Evolutionary conservation across 2,797 vertebrate species (phyloP).

Genomic region (Aldrovandia affinis): DNA sequence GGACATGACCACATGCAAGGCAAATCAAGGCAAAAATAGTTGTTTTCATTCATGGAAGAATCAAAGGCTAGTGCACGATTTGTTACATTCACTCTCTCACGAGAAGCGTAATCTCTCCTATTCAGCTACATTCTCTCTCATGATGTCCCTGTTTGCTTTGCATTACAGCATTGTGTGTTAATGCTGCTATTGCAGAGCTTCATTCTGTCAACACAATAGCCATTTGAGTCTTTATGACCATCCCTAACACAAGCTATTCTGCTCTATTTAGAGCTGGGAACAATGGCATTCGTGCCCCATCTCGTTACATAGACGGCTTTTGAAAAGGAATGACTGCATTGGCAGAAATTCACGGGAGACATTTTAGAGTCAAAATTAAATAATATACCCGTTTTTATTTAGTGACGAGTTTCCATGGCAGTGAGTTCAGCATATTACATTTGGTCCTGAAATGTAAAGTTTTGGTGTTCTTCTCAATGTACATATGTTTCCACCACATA

Average conservation of each 20-base stretch:
- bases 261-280: not conserved
- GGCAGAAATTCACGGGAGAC: not conserved
- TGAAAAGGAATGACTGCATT: not conserved
- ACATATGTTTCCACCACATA: not conserved
- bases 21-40: not conserved
- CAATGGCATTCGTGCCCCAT: not conserved
- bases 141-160: slow-evolving; percentile 10
- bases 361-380: too few relatives aligned
- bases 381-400: not conserved
- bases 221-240: slow-evolving; percentile 20
- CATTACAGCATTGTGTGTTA: slow-evolving; percentile 20
- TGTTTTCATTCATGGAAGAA: not conserved
- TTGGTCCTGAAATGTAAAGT: not conserved
- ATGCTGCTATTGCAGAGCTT: not conserved
- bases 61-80: not conserved
- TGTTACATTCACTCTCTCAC: not conserved
- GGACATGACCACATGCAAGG: not conserved
- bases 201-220: not conserved
- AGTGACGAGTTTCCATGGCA: not conserved
- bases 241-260: not conserved
- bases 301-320: not conserved
- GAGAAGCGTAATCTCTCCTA: slow-evolving; percentile 17
- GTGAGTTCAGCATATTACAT: not conserved
- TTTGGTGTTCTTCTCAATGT: not conserved
- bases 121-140: slow-evolving; percentile 19